Conservation (phyloP, 2,888 invertebrate species). For the Andrena haemorrhoa region DNA sequence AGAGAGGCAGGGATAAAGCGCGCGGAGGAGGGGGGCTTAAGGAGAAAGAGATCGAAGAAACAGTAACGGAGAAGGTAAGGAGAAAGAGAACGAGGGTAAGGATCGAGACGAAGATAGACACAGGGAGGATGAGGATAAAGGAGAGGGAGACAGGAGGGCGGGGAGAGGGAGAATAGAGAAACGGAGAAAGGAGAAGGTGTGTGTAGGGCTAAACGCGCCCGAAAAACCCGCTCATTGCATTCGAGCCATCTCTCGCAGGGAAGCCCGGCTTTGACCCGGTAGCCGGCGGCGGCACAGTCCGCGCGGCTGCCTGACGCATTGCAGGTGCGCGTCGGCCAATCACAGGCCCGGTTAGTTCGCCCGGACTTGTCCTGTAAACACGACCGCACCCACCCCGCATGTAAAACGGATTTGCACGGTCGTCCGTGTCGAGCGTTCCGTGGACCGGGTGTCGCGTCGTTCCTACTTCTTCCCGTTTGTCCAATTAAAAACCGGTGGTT, state of each 20-base stretch:
- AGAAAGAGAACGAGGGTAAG: constrained; percentile 25
- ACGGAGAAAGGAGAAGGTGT: constrained; percentile 34
- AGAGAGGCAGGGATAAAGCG: not conserved
- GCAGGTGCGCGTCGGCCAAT: constrained; percentile 94
- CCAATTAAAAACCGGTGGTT: constrained; percentile 67
- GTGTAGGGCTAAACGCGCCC: constrained; percentile 54
- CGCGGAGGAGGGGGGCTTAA: not conserved
- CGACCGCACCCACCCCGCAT: constrained; percentile 86
- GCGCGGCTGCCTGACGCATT: constrained; percentile 90
- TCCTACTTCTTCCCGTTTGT: constrained; percentile 57
- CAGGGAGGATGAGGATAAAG: constrained; percentile 29
- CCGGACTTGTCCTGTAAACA: constrained; percentile 89
- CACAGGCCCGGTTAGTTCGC: constrained; percentile 87
- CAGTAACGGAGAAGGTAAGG: not conserved
- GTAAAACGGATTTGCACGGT: constrained; percentile 71
- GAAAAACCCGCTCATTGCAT: constrained; percentile 70
- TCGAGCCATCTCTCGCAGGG: constrained; percentile 72
- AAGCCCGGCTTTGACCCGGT: constrained; percentile 82
- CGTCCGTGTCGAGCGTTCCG: constrained; percentile 44
- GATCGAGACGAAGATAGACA: constrained; percentile 27
- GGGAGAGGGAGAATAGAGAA: constrained; percentile 25
- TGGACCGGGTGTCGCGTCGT: constrained; percentile 36
- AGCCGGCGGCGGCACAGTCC: constrained; percentile 86
- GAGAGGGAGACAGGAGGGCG: constrained; percentile 18
- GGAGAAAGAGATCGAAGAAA: not conserved